A percentile compares a stretch with the other conserved stretches of the same genome.
phyloP scores from a whole-genome alignment of 2,113 vertebrate genomes.

The Sus scrofa region T2T-Sscrofa CM000812.6:52792501-52793000 shows the following conservation, averaged over 20 bases:
- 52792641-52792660: not conserved
- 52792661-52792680: not conserved
- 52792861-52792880: not conserved
- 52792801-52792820: not conserved
- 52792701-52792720: not conserved
- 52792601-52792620: not conserved
- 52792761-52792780: not conserved
- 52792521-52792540: not conserved
- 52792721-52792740: not conserved
- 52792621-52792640: not conserved
- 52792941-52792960: not conserved
- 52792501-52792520: not conserved
- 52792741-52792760: not conserved
- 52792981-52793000: slow-evolving; percentile 17
- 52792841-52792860: not conserved
- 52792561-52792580: not conserved
- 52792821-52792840: not conserved
- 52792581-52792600: not conserved
- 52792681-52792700: not conserved
- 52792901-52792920: not conserved
- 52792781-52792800: not conserved
- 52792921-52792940: not conserved
- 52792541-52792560: not conserved
- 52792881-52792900: not conserved
- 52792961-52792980: not conserved